Conservation (phyloP, 2,113 vertebrate genomes). For the Perca fluviatilis region DNA sequence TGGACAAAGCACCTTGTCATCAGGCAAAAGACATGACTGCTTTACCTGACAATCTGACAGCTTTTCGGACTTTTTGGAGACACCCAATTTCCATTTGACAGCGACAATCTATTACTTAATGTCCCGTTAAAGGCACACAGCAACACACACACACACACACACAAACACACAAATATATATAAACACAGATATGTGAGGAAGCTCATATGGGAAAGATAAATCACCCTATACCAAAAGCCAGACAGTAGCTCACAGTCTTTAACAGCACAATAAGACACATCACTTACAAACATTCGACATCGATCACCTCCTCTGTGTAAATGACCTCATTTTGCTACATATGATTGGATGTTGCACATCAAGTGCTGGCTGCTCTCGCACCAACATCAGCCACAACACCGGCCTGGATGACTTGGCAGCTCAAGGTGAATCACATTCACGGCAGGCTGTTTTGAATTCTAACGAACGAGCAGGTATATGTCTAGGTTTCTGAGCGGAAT, state of each 20-base stretch:
- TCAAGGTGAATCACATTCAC: conserved; percentile 70
- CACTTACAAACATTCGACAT: conserved; percentile 45
- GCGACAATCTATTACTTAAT: conserved; percentile 59
- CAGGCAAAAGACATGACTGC: conserved; percentile 10
- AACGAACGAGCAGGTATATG: conserved; percentile 33
- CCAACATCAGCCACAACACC: conserved; percentile 42
- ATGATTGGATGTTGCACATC: conserved; percentile 57
- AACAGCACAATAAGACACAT: conserved; percentile 33
- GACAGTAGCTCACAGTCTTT: conserved; percentile 44
- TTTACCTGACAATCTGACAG: conserved; percentile 51
- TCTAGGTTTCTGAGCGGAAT: conserved; percentile 45
- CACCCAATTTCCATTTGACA: conserved; percentile 56
- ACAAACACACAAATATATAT: no score
- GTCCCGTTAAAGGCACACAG: conserved; percentile 31
- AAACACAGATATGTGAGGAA: conserved; percentile 37
- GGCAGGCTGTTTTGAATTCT: conserved; percentile 42
- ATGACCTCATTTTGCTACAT: conserved; percentile 66
- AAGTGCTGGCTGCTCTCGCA: conserved; percentile 33
- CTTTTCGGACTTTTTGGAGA: conserved; percentile 53
- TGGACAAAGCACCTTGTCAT: conserved; percentile 18
- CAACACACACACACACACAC: conserved; percentile 8
- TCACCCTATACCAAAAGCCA: conserved; percentile 10
- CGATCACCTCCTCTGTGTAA: conserved; percentile 49
- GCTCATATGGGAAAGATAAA: conserved; percentile 59
- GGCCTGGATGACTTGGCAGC: conserved; percentile 47